Base-by-base conservation (phyloP, 2,113 vertebrate species). In the Tenrec ecaudatus region DNA sequence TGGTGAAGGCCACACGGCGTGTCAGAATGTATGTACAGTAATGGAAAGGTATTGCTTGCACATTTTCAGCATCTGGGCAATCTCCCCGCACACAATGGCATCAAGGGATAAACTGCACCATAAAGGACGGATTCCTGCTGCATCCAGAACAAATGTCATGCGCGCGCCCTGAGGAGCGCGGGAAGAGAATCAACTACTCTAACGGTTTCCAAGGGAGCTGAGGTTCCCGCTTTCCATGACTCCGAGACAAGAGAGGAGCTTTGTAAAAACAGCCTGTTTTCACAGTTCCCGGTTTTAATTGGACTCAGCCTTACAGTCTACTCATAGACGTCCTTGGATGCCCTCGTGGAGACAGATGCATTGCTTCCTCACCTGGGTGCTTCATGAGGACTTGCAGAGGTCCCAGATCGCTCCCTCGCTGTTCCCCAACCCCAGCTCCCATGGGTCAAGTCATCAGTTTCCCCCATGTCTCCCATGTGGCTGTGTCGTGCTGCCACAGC, bases 101-200 rank as follows among this genome's bases (percentile, higher is more conserved):
- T 88, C 69, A 78, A 91, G 89, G 79, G 73, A 84, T 31, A 79
- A 86, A 62, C 31, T 66, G 17, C 36, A n/a, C 40, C 58, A 58
- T 86, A 86, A 94, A 95, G 78, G 43, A 68, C 82, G 82, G 91
- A 92, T 79, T 95, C 82, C 66, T 86, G 79, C 87, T 79, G 87
- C n/a, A 91, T 43, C 15, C 38, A 15, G 43, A 89, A 93, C 60
- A 92, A 76, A 93, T 66, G 81, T 79, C 69, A 73, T 36, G 33
- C 29, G 17, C 0, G 0, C 25, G 38, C 62, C 38, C 69, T 2
- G 23, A 79, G 66, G n/a, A 76, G 20, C n/a, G 11, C 11, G 66
- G 86, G 57, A 82, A 84, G 83, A 5, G 7, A n/a, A 64, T 64
- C 82, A 40, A 15, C 83, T 33, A 53, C 68, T 43, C 69, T 80